Conservation (phyloP, 2,888 invertebrate genomes). For the Abrostola tripartita region DNA sequence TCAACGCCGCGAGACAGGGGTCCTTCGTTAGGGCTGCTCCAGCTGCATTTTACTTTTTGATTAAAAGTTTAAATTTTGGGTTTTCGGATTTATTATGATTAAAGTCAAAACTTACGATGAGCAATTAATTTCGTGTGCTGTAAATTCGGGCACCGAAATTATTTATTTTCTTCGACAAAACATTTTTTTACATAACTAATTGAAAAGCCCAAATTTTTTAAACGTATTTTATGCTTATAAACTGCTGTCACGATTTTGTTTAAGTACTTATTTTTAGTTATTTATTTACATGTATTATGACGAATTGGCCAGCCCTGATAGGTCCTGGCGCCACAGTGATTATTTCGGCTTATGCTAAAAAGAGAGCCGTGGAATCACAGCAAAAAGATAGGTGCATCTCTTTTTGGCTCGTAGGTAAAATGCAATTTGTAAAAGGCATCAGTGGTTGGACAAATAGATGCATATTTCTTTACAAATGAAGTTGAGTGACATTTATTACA, state of each 20-base stretch:
- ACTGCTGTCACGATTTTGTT: background rate
- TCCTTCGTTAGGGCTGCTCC: conserved; percentile 59
- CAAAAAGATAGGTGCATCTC: conserved; percentile 40
- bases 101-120: too few species aligned
- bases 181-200: too few species aligned
- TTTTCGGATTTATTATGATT: background rate
- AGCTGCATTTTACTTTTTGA: background rate
- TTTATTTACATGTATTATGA: background rate
- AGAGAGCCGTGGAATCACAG: conserved; percentile 26
- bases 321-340: conserved; percentile 37
- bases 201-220: too few species aligned
- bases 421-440: conserved; percentile 35
- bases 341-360: conserved; percentile 44
- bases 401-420: conserved; percentile 34
- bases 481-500: conserved; percentile 21
- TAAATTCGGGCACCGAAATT: too few species aligned
- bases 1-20: conserved; percentile 40
- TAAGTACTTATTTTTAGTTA: too few species aligned
- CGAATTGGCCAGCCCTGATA: conserved; percentile 38
- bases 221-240: too few species aligned
- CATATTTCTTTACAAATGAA: conserved; percentile 37
- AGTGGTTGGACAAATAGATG: conserved; percentile 35
- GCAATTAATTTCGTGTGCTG: too few species aligned
- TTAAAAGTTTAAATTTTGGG: background rate
- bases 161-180: too few species aligned